phyloP scores from a whole-genome alignment of 37 sponge, comb jelly and placozoan genomes.

The Trichoplax adhaerens region DNA sequence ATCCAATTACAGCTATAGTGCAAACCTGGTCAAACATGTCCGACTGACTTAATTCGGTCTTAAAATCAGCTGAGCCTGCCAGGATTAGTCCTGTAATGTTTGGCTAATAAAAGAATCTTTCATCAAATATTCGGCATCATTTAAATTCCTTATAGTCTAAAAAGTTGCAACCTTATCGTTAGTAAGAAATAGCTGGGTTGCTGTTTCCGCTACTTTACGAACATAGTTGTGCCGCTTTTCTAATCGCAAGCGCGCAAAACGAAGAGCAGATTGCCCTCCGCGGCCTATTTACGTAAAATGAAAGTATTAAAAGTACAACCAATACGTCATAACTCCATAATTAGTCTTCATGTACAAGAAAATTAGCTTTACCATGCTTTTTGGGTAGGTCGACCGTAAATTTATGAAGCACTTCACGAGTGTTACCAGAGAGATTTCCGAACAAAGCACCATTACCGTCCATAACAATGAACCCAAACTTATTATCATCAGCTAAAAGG shows the following conservation, averaged over 20 bases:
- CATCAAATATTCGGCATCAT: neutral
- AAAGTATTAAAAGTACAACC: neutral
- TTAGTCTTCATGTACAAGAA: neutral
- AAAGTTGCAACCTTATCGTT: constrained; percentile 44
- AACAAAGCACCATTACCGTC: constrained; percentile 97
- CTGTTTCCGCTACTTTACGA: constrained; percentile 94
- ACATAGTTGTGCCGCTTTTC: constrained; percentile 98
- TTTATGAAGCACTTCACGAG: constrained; percentile 93
- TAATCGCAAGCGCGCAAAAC: constrained; percentile 90
- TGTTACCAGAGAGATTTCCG: constrained; percentile 93
- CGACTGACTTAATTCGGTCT: constrained; percentile 90
- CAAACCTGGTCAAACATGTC: constrained; percentile 76
- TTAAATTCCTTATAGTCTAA: neutral
- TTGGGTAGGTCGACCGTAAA: constrained; percentile 97
- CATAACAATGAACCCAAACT: constrained; percentile 98
- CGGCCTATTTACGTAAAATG: constrained; percentile 5
- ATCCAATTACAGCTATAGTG: too few relatives aligned
- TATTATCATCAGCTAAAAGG: constrained; percentile 92
- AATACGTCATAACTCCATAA: neutral
- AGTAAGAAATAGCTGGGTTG: constrained; percentile 72
- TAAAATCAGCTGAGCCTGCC: constrained; percentile 98
- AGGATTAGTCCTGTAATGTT: constrained; percentile 89
- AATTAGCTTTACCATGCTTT: constrained; percentile 75
- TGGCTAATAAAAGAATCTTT: constrained; percentile 8
- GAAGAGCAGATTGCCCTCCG: constrained; percentile 94